Evolutionary conservation across 2,113 vertebrate species (phyloP).

Genomic region (Myrmecophaga tridactyla): DNA sequence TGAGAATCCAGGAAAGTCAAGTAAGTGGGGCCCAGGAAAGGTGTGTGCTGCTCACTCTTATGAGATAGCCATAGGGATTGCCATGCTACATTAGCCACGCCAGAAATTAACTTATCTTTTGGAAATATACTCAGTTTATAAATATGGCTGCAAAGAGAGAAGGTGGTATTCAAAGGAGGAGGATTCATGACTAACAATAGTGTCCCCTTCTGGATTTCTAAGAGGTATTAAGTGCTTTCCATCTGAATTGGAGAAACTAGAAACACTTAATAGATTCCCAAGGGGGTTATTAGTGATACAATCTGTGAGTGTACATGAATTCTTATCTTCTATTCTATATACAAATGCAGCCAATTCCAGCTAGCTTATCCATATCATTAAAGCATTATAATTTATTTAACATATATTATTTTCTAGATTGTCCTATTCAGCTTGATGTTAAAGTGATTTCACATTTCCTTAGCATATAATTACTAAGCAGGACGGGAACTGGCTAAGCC

Average conservation of each 20-base stretch:
- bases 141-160: neutral
- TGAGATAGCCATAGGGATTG: neutral
- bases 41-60: neutral
- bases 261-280: constrained; percentile 14
- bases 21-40: neutral
- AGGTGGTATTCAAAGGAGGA: neutral
- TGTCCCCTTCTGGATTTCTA: neutral
- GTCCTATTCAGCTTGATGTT: constrained; percentile 7
- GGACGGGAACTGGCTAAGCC: neutral
- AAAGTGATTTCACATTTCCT: constrained; percentile 31
- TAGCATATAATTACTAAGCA: neutral
- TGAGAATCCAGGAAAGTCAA: neutral
- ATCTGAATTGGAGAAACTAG: constrained; percentile 3
- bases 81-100: neutral
- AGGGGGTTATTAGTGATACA: neutral
- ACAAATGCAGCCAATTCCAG: neutral
- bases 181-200: neutral
- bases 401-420: neutral
- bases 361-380: neutral
- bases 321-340: neutral
- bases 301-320: constrained; percentile 31
- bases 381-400: constrained; percentile 26
- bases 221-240: neutral
- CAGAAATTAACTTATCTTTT: neutral
- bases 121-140: neutral